A percentile compares a stretch with the other conserved stretches of the same genome.
Conservation (phyloP, 2,888 invertebrate species). For the Callyntrura sp. region DNA sequence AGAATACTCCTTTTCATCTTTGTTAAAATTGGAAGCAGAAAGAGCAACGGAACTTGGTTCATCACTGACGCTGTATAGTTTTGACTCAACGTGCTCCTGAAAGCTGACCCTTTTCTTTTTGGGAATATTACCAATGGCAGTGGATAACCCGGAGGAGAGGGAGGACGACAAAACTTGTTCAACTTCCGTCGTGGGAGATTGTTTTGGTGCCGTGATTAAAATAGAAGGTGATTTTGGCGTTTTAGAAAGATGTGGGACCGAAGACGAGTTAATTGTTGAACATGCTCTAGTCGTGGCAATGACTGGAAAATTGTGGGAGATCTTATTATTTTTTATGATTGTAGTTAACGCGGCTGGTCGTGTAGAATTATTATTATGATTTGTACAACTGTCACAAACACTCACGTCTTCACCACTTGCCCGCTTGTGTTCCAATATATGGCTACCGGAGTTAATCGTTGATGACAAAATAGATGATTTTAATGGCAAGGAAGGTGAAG, state of each 20-base stretch:
- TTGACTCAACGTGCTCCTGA: constrained; percentile 65
- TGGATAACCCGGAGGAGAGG: constrained; percentile 44
- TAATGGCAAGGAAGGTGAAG: constrained; percentile 69
- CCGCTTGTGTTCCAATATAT: constrained; percentile 25
- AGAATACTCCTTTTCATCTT: constrained; percentile 54
- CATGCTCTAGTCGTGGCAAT: not conserved
- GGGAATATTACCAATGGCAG: constrained; percentile 31
- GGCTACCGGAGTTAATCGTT: constrained; percentile 60
- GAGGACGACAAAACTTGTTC: constrained; percentile 23
- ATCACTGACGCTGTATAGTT: constrained; percentile 60
- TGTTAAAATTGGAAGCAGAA: constrained; percentile 67
- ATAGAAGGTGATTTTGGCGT: constrained; percentile 57
- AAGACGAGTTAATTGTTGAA: not conserved
- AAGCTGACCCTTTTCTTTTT: constrained; percentile 72
- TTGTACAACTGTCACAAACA: constrained; percentile 75
- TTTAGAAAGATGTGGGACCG: constrained; percentile 9
- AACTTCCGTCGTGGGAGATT: constrained; percentile 62
- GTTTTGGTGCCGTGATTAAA: constrained; percentile 67
- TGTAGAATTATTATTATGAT: constrained; percentile 37
- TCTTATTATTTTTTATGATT: constrained; percentile 69
- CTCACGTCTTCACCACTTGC: constrained; percentile 58
- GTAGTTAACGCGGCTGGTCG: constrained; percentile 53
- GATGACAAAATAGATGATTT: constrained; percentile 71
- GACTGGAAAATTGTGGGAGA: constrained; percentile 13
- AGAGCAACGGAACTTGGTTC: constrained; percentile 72